These are phyloP conservation scores for Malacoctenus gilli DNA, from an alignment of 2,797 vertebrate species.

Conservation along the genomic window DNA sequence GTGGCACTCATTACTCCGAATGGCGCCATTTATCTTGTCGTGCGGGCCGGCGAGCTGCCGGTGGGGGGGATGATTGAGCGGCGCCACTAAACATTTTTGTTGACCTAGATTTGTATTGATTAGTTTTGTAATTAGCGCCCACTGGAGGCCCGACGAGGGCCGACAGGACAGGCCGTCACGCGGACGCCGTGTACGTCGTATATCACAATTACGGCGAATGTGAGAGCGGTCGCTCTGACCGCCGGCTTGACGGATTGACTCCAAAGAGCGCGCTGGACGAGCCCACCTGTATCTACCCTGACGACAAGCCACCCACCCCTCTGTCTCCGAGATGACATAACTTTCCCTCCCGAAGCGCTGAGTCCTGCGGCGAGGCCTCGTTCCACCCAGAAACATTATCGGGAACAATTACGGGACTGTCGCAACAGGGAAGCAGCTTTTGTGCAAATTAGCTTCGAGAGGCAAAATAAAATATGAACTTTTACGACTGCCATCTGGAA, in stretches of 20 bases:
- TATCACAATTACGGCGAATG: slow-evolving; percentile 1
- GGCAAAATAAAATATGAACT: slow-evolving; percentile 20
- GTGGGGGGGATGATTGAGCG: too few species aligned
- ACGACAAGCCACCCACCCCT: neutral
- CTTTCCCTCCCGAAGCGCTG: slow-evolving; percentile 29
- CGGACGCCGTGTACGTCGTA: slow-evolving; percentile 1
- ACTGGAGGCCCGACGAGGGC: slow-evolving; percentile 8
- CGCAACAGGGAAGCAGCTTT: slow-evolving; percentile 42
- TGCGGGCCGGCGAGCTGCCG: slow-evolving; percentile 32
- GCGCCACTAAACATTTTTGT: slow-evolving; percentile 33
- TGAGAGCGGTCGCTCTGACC: slow-evolving; percentile 11
- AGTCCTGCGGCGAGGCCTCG: slow-evolving; percentile 39
- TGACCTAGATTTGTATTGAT: slow-evolving; percentile 35
- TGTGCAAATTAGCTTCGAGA: slow-evolving; percentile 41
- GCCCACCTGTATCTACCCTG: neutral
- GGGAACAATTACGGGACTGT: slow-evolving; percentile 16
- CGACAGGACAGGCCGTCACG: slow-evolving; percentile 3
- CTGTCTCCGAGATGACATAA: slow-evolving; percentile 24
- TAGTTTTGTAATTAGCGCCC: slow-evolving; percentile 31
- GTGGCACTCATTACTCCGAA: slow-evolving; percentile 53
- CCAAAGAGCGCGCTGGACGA: neutral
- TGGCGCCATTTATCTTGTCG: slow-evolving; percentile 51
- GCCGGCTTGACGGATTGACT: neutral
- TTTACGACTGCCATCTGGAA: slow-evolving; percentile 13
- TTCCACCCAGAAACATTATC: slow-evolving; percentile 34